Base-by-base conservation (phyloP, 2,113 vertebrate genomes). In the Podarcis raffonei region DNA sequence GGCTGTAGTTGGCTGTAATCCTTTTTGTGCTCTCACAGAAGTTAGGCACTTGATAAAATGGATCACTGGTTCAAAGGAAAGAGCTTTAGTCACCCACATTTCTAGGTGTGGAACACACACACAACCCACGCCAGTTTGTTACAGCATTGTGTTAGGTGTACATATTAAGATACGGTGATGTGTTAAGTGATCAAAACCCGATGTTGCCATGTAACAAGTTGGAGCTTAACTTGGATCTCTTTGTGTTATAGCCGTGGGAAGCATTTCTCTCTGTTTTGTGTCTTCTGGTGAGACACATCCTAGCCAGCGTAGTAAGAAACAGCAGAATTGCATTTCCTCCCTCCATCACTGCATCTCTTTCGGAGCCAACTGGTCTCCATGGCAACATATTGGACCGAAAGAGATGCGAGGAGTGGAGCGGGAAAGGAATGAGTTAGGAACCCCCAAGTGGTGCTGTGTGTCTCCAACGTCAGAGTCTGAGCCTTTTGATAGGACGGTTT, bases 341-440 rank as follows among this genome's bases (percentile, higher is more conserved):
- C 94, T 95, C 92, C 94, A 83, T 96, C 93, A 90, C 93, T 71
- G 95, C 95, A 96, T 97, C 84, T 84, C 91, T 93, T 94, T 89
- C 90, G 79, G 92, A 96, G 94, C 96, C 81, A 93, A 96, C 95
- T 93, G 0, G 94, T 99, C 97, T 94, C 99, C 96, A 98, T 99
- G 96, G 97, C 96, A 98, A 99, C 99, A 86, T 6, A 91, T 91
- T 94, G 95, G 97, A 91, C 96, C 95, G 97, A 97, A 96, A 97
- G 96, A 94, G 96, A 96, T 96, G 94, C 18, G 66, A 93, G 35
- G 87, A 94, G 87, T 53, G 0, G 94, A 90, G 95, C 94, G n/a
- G 92, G 96, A 87, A 59, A 91, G 94, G 95, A 93, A 83, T 1
- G 92, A 92, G 94, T 92, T 97, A 93, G 96, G 94, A 92, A 62